Evolutionary conservation across 2,113 vertebrate genomes (phyloP).

Genomic region (Dryoscopus gambensis): DNA sequence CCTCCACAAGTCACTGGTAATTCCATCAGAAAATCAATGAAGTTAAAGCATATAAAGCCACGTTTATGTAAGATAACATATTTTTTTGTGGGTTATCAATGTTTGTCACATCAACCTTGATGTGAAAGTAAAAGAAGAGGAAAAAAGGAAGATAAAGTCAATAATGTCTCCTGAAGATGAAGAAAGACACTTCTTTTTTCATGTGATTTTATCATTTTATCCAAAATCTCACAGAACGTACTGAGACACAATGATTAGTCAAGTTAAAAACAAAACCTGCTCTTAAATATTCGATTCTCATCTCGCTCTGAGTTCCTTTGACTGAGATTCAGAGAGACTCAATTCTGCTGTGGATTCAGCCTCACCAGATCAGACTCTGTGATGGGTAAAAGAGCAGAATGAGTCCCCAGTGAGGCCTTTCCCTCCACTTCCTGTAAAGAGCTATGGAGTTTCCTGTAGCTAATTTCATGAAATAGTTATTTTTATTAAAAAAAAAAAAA

Average conservation of each 20-base stretch:
- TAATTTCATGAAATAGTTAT: not conserved
- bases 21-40: not conserved
- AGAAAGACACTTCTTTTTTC: not conserved
- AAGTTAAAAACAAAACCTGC: not conserved
- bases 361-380: not conserved
- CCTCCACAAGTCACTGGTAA: not conserved
- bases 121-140: not conserved
- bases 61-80: not conserved
- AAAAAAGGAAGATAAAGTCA: not conserved
- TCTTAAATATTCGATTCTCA: not conserved
- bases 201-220: not conserved
- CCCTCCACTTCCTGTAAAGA: not conserved
- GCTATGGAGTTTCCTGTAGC: not conserved
- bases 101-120: not conserved
- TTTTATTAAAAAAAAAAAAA: not conserved
- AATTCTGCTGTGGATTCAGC: not conserved
- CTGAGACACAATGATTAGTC: not conserved
- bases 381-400: not conserved
- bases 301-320: not conserved
- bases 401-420: not conserved
- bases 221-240: not conserved
- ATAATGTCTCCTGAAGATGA: not conserved
- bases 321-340: not conserved
- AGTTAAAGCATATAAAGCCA: not conserved
- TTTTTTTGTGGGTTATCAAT: not conserved